Evolutionary conservation across 2,113 vertebrate species (phyloP).

Genomic region (Patagioenas fasciata): DNA sequence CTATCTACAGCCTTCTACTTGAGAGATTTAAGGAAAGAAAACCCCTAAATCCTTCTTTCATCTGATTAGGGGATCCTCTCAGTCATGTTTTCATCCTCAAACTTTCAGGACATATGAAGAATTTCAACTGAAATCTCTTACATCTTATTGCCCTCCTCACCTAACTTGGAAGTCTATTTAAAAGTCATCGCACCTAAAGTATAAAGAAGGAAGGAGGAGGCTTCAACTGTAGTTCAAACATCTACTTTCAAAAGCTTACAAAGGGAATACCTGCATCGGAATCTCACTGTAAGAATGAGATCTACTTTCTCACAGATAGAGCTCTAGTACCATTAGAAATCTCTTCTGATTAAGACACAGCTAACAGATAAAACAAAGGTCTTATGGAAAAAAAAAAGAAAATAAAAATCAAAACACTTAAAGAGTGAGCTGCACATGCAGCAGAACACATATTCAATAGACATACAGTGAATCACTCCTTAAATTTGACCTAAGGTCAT

Average conservation of each 20-base stretch:
- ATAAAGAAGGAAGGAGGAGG: background rate
- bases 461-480: accelerated
- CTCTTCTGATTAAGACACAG: background rate
- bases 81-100: background rate
- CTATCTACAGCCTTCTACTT: background rate
- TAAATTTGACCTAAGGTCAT: background rate
- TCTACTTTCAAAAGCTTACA: background rate
- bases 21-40: background rate
- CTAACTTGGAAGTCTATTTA: background rate
- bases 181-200: background rate
- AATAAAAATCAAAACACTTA: too few relatives aligned
- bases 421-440: background rate
- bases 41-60: background rate
- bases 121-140: background rate
- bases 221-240: background rate
- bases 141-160: background rate
- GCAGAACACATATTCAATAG: background rate
- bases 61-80: background rate
- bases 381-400: background rate
- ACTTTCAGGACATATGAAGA: background rate
- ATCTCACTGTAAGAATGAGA: background rate
- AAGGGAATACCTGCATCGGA: background rate
- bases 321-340: background rate
- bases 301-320: background rate
- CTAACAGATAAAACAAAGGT: background rate